Base-by-base conservation (phyloP, 2,797 vertebrate species). In the Cheirogaleus major region DNA sequence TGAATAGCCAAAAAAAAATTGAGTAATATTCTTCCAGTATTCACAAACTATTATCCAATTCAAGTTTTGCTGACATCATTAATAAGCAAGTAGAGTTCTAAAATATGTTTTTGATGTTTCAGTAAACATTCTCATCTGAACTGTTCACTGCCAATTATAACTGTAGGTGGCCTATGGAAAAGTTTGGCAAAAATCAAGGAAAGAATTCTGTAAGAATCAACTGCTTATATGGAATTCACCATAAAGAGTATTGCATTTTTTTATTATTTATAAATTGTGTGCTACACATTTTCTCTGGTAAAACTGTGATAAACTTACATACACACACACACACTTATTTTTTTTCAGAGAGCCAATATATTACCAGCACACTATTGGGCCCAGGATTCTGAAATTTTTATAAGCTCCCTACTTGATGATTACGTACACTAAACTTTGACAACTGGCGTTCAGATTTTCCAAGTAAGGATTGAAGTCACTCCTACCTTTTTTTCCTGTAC, bases 331-430 rank as follows among this genome's bases (percentile, higher is more conserved):
- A 17, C 12, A 2, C 43, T 22, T 20, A n/a, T 84, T 11, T 79
- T 32, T 94, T 89, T 95, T 41, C 20, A 32, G 27, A 80, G 27
- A 94, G 30, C 22, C 32, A 18, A 0, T 67, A 4, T 70, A 73
- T 90, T 85, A 70, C 35, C 17, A 69, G 45, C 32, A 63, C 7
- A 76, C 14, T 7, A 52, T 25, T 76, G 27, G 63, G 45, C 20
- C 61, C 61, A 75, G 8, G 12, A 93, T 94, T 95, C 52, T 82
- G n/a, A 93, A 84, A 91, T 94, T 85, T 93, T 93, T 91, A 91
- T 7, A 17, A 80, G 52, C 18, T 78, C 41, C 23, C 45, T 65
- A 79, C 38, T n/a, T 76, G 32, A 83, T 79, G 76, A 91, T 80
- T 86, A 86, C 76, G 10, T 55, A 84, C 87, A 76, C 55, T 89